Evolutionary conservation across 2,797 vertebrate species (phyloP).

Genomic region (Poecilia velifera): DNA sequence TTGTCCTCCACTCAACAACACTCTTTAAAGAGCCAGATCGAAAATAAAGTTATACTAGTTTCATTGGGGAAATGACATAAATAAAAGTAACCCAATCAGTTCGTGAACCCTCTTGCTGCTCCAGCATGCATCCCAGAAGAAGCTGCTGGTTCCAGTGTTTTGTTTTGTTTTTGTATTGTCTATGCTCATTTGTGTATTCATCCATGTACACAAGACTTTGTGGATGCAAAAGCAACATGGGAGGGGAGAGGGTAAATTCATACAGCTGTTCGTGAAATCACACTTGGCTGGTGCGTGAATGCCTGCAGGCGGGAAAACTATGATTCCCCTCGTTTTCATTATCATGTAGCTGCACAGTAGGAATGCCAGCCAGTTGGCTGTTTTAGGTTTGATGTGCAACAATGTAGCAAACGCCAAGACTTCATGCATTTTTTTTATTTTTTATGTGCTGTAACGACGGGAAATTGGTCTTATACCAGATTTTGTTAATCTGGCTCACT

Average conservation of each 20-base stretch:
- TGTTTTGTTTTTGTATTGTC: not conserved
- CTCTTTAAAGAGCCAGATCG: not conserved
- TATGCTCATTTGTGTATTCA: not conserved
- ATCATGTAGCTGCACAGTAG: conserved; percentile 53
- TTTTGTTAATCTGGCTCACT: conserved; percentile 36
- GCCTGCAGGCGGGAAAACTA: conserved; percentile 57
- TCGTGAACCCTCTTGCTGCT: conserved; percentile 33
- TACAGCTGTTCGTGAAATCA: conserved; percentile 71
- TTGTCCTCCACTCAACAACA: not conserved
- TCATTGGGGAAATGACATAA: not conserved
- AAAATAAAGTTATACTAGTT: not conserved
- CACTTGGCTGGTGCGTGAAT: conserved; percentile 59
- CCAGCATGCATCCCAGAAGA: conserved; percentile 39
- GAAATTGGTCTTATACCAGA: conserved; percentile 24
- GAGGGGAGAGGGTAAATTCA: conserved; percentile 53
- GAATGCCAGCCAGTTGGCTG: conserved; percentile 57
- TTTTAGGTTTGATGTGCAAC: conserved; percentile 44
- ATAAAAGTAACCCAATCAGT: not conserved
- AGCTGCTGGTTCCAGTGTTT: not conserved
- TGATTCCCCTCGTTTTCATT: conserved; percentile 65
- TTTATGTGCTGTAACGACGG: conserved; percentile 55
- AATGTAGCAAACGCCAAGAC: conserved; percentile 52
- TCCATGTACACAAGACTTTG: conserved; percentile 17
- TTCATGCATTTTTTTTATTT: conserved; percentile 38
- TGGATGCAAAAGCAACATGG: conserved; percentile 10